A percentile compares a stretch with the other conserved stretches of the same genome.
phyloP scores from a whole-genome alignment of 1,140 invertebrate species.

The Elymnias hypermnestra region DNA sequence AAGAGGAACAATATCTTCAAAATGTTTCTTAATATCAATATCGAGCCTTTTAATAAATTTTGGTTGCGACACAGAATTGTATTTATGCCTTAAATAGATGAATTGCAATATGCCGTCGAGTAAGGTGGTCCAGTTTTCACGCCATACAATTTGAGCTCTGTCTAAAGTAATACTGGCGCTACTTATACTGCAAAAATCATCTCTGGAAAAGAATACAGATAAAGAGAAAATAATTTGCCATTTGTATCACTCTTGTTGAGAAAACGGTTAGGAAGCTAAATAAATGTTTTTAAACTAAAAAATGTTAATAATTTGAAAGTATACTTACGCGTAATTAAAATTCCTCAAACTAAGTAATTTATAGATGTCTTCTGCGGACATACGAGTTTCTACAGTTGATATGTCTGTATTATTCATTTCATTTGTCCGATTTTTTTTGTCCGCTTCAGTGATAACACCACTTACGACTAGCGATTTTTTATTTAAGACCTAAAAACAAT shows the following conservation, averaged over 20 bases:
- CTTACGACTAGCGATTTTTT: no score
- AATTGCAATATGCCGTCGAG: slow-evolving; percentile 30
- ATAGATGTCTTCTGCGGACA: no score
- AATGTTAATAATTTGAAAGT: slow-evolving; percentile 6
- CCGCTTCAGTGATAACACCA: no score
- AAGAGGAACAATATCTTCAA: not conserved
- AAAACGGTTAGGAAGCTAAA: no score
- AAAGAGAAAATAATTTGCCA: no score
- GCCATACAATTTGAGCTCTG: slow-evolving; percentile 24
- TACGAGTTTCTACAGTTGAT: no score
- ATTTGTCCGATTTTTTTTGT: no score
- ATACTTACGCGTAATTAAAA: slow-evolving; percentile 17
- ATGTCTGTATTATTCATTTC: no score
- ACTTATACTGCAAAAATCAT: slow-evolving; percentile 23
- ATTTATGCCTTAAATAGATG: slow-evolving; percentile 15
- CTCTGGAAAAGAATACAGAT: slow-evolving; percentile 15
- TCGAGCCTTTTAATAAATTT: slow-evolving; percentile 18
- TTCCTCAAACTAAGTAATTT: no score
- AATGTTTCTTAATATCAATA: slow-evolving; percentile 23
- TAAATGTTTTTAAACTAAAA: no score
- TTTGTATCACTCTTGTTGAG: not conserved
- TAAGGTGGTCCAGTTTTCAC: slow-evolving; percentile 29
- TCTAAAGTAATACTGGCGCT: slow-evolving; percentile 15
- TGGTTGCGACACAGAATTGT: slow-evolving; percentile 19
- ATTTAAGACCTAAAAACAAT: no score